Evolutionary conservation across 1,140 invertebrate species (phyloP).

Genomic region (Protaetia brevitarsis): DNA sequence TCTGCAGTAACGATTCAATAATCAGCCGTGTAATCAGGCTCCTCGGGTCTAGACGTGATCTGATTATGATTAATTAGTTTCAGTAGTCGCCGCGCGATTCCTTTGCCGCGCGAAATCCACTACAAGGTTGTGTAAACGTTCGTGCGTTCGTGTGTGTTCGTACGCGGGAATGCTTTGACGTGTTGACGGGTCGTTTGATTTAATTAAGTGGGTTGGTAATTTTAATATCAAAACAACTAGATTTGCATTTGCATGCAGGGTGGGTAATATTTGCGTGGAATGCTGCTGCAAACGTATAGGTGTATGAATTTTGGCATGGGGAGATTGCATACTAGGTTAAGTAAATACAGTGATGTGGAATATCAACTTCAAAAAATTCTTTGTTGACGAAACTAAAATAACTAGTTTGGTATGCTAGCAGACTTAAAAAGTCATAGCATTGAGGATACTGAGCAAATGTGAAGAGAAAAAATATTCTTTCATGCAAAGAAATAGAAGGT

Average conservation of each 20-base stretch:
- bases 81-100: background rate
- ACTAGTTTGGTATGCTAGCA: no score
- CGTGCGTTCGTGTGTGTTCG: background rate
- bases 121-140: background rate
- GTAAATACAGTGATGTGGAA: no score
- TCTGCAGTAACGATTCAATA: background rate
- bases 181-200: background rate
- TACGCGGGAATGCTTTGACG: background rate
- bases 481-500: no score
- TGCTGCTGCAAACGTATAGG: no score
- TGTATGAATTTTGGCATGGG: no score
- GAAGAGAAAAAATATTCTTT: no score
- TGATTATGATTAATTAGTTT: background rate
- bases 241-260: conserved; percentile 4
- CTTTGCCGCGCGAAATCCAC: background rate
- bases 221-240: conserved; percentile 8
- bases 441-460: no score
- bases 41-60: background rate
- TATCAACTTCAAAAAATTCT: no score
- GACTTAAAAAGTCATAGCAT: no score
- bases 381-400: no score
- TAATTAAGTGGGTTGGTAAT: background rate
- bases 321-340: no score
- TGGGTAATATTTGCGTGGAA: no score
- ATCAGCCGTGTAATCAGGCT: background rate